Evolutionary conservation across 1,140 invertebrate species (phyloP).

Genomic region (Procambarus virginalis): DNA sequence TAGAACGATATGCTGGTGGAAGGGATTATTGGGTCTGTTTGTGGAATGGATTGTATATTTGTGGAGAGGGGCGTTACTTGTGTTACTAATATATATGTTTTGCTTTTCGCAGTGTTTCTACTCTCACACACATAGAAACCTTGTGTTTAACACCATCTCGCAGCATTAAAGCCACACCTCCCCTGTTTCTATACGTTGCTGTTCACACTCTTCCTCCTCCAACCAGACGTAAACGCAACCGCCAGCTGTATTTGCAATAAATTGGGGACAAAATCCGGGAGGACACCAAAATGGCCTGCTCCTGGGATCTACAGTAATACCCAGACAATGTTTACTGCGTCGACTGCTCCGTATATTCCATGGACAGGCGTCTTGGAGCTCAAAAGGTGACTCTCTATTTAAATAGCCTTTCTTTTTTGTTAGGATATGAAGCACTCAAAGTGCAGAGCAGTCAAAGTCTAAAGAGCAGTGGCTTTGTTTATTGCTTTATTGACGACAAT

Average conservation of each 20-base stretch:
- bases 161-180: not conserved
- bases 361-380: not conserved
- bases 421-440: too few species aligned
- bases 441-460: too few species aligned
- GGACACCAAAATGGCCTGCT: not conserved
- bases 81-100: not conserved
- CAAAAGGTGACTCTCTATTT: not conserved
- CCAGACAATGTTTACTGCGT: not conserved
- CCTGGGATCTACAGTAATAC: not conserved
- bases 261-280: constrained; percentile 8
- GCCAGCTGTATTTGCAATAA: constrained; percentile 5
- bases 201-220: not conserved
- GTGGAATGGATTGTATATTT: too few species aligned
- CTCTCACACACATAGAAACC: too few species aligned
- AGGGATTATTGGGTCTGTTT: too few species aligned
- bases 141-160: not conserved
- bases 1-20: too few species aligned
- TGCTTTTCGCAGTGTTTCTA: too few species aligned
- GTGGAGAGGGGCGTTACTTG: too few species aligned
- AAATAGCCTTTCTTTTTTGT: too few species aligned
- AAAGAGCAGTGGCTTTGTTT: too few species aligned
- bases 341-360: not conserved
- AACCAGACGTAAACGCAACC: not conserved
- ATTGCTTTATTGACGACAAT: too few species aligned
- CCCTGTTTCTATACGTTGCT: not conserved